These are phyloP conservation scores for Anneissia japonica DNA, from an alignment of 35 echinoderm and acorn worm genomes.

Conservation along the genomic window DNA sequence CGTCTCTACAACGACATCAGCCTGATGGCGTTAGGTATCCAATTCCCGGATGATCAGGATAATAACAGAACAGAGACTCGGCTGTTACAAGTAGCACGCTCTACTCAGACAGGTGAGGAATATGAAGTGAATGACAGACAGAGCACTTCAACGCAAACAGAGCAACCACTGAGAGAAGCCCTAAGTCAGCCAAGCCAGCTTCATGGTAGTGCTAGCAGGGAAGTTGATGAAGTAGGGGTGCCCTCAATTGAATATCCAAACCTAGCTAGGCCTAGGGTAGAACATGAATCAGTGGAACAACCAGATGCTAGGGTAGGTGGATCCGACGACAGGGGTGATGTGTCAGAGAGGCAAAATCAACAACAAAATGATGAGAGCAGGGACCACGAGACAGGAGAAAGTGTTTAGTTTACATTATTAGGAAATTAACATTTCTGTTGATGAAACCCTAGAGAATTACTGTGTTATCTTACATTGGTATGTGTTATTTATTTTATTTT, in stretches of 20 bases:
- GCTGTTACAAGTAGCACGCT: background rate
- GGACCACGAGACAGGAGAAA: background rate
- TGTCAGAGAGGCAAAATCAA: background rate
- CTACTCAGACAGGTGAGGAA: background rate
- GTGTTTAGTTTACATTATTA: background rate
- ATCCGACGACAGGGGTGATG: background rate
- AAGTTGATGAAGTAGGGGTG: background rate
- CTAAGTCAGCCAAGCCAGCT: background rate
- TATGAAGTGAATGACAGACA: background rate
- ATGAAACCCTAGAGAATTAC: too few species aligned
- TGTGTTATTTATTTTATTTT: too few species aligned
- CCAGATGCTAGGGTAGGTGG: background rate
- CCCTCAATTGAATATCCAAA: background rate
- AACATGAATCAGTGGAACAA: background rate
- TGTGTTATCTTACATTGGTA: too few species aligned
- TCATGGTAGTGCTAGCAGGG: background rate
- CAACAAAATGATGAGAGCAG: background rate
- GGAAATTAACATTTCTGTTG: too few species aligned
- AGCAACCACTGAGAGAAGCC: background rate
- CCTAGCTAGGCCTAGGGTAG: background rate
- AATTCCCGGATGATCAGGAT: background rate
- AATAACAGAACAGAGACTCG: background rate
- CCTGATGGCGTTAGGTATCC: background rate
- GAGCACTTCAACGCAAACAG: background rate
- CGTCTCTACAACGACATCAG: background rate